Evolutionary conservation across 2,888 invertebrate genomes (phyloP), one percentile per base, ranked within the genome.

Genomic region (Caprella mutica): DNA sequence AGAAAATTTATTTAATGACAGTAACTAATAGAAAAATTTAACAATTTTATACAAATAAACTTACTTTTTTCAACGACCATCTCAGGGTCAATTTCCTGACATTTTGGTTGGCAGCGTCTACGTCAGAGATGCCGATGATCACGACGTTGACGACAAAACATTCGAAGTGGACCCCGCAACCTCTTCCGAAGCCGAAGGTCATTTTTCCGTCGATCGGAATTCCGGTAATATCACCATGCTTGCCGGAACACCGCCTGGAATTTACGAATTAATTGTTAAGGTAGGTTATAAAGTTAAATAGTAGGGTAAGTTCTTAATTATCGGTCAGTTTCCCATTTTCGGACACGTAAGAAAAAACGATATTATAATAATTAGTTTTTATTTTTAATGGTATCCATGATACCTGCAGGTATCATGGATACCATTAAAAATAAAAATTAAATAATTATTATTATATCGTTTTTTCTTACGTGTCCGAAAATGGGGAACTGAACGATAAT

Each of bases 51-150:
- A 43, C 23, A 43, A 21, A 43, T 43, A 2, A 21, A 43, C 23
- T 21, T 43, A 43, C 23, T 21, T 43, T 21, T 43, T 14, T 43
- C 19, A 21, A 43, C 23, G 23, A 21, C 19, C 23, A 43, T 43
- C 19, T 43, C 39, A 63, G 63, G 55, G 59, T 21, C 51, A 55
- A 44, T 81, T 83, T 0, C 85, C 84, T 0, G 81, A 85, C 30
- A 58, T 55, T 43, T 48, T 64, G 14, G 58, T 64, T 58, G 97
- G 97, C 0, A 78, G 89, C 1, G 90, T 91, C 0, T 97, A 86
- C 74, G 96, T 96, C 0, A 81, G 87, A 42, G 97, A 98, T 74
- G 80, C 82, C 0, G 98, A 98, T 70, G 97, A 97, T 71, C 97
- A 96, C 96, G 97, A 98, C 73, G 74, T 92, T 50, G 82, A 81